Conservation (phyloP, 2,113 vertebrate genomes). For the Erpornis zantholeuca region DNA sequence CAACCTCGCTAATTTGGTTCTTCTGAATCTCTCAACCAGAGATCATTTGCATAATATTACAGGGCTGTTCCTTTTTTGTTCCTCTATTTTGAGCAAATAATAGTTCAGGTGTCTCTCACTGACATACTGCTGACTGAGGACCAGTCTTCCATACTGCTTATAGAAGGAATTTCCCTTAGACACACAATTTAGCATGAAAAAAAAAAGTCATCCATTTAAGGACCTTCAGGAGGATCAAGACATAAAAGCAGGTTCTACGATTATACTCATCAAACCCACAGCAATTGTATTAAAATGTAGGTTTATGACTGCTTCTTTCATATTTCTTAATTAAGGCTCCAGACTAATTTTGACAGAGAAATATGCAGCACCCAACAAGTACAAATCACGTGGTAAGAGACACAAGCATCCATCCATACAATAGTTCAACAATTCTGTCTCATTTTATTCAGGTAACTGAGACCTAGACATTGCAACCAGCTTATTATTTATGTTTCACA, state of each 20-base stretch:
- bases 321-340: background rate
- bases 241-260: background rate
- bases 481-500: background rate
- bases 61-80: background rate
- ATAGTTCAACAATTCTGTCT: background rate
- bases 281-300: background rate
- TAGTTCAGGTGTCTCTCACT: background rate
- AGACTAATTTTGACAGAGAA: background rate
- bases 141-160: background rate
- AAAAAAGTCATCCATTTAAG: background rate
- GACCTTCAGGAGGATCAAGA: background rate
- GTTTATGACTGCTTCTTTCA: background rate
- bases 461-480: background rate
- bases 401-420: background rate
- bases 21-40: background rate
- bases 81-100: background rate
- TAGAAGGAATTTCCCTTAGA: background rate
- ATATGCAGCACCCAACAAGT: background rate
- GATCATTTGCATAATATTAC: background rate
- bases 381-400: background rate
- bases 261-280: background rate
- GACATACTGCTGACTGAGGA: background rate
- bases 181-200: background rate
- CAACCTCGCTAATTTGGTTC: background rate
- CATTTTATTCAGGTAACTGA: background rate